These are phyloP conservation scores for Tenodera sinensis DNA, from an alignment of 2,888 invertebrate species.

Conservation along the genomic window DNA sequence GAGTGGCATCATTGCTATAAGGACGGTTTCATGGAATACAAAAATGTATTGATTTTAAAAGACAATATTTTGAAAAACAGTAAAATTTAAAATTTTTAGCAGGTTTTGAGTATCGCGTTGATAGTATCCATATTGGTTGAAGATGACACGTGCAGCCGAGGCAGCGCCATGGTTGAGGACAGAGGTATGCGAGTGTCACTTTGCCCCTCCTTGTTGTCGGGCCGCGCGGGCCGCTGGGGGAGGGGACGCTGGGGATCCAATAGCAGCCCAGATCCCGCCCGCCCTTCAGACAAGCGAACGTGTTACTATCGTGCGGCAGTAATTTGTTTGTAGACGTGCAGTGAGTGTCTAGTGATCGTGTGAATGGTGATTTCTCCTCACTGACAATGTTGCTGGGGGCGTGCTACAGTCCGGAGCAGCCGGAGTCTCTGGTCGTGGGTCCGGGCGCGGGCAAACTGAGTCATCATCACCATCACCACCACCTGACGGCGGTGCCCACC, in stretches of 20 bases:
- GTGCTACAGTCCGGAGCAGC: slow-evolving; percentile 19
- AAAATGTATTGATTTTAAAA: too few relatives aligned
- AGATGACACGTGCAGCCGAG: too few relatives aligned
- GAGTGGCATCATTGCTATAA: too few relatives aligned
- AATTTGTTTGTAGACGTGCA: background rate
- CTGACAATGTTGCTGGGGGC: slow-evolving; percentile 20
- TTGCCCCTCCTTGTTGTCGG: background rate
- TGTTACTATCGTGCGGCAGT: background rate
- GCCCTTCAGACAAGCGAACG: background rate
- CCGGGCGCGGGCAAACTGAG: background rate
- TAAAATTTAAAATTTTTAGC: too few relatives aligned
- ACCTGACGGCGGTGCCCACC: background rate
- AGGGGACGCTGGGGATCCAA: background rate
- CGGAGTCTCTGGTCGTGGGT: background rate
- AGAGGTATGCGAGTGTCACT: too few relatives aligned
- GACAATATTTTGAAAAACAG: too few relatives aligned
- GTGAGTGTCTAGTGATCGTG: background rate
- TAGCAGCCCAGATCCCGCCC: background rate
- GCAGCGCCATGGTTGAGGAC: background rate
- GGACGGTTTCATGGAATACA: too few relatives aligned
- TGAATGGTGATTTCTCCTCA: background rate
- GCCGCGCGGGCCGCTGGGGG: background rate
- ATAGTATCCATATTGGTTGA: too few relatives aligned
- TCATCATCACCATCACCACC: slow-evolving; percentile 6
- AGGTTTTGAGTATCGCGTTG: too few relatives aligned